These are phyloP conservation scores for Sardina pilchardus DNA, from an alignment of 2,113 vertebrate species.

Conservation along the genomic window DNA sequence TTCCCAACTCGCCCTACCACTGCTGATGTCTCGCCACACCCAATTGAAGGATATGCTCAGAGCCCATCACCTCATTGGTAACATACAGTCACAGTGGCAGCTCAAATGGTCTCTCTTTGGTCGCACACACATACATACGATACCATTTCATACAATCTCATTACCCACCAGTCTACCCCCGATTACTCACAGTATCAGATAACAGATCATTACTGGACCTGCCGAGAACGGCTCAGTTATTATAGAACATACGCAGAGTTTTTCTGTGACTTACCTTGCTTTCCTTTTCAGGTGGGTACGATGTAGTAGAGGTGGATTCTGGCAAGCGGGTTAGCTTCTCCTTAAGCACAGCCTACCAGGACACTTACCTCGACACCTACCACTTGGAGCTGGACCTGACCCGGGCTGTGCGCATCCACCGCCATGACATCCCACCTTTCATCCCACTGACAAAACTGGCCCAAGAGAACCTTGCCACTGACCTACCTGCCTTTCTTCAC, in stretches of 20 bases:
- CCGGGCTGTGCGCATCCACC: conserved; percentile 58
- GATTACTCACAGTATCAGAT: neutral
- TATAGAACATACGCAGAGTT: neutral
- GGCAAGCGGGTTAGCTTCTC: conserved; percentile 65
- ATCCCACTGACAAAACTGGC: conserved; percentile 63
- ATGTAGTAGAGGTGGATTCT: conserved; percentile 55
- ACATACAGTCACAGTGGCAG: neutral
- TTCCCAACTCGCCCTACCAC: conserved; percentile 42
- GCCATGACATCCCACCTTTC: conserved; percentile 72
- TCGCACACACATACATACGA: neutral
- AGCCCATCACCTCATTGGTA: conserved; percentile 71
- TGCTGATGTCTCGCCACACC: conserved; percentile 60
- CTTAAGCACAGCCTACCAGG: conserved; percentile 64
- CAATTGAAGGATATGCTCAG: conserved; percentile 65
- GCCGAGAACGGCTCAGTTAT: neutral
- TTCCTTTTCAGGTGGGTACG: conserved; percentile 65
- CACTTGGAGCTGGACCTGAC: conserved; percentile 68
- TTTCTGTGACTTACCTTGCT: neutral
- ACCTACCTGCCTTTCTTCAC: conserved; percentile 62
- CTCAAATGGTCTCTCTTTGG: neutral
- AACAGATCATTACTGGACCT: neutral
- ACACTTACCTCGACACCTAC: conserved; percentile 66
- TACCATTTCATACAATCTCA: too few relatives aligned
- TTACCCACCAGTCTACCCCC: too few relatives aligned
- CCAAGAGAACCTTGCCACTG: conserved; percentile 56